Evolutionary conservation across 2,888 invertebrate genomes (phyloP).

Genomic region (Eristalis tenax): DNA sequence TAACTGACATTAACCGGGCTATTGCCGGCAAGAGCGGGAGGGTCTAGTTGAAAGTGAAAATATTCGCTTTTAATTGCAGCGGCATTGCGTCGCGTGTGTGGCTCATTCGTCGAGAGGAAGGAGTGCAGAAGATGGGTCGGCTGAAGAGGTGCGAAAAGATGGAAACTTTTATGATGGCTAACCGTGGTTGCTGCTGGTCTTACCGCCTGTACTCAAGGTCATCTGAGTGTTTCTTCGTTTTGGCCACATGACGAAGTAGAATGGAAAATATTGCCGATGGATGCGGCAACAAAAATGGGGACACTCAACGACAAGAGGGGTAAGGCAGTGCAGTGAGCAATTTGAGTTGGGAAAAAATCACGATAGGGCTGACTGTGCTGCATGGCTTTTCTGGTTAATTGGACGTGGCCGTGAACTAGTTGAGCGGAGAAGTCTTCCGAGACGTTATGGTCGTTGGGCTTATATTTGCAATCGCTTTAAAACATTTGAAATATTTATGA

Average conservation of each 20-base stretch:
- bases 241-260: neutral
- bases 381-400: neutral
- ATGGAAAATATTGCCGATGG: neutral
- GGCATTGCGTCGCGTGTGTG: neutral
- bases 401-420: neutral
- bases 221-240: neutral
- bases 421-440: neutral
- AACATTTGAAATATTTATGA: neutral
- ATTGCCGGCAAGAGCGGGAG: slow-evolving; percentile 8
- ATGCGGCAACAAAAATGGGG: neutral
- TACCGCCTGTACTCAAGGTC: slow-evolving; percentile 8
- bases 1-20: slow-evolving; percentile 28
- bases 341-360: neutral
- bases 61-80: slow-evolving; percentile 24
- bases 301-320: neutral
- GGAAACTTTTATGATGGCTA: neutral
- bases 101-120: neutral
- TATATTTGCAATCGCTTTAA: neutral
- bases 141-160: slow-evolving; percentile 21
- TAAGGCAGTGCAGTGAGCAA: neutral
- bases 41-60: slow-evolving; percentile 27
- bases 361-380: neutral
- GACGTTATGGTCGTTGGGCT: neutral
- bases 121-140: neutral
- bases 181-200: slow-evolving; percentile 4